Conservation (phyloP, 2,113 vertebrate species). For the Etia nguti region DNA sequence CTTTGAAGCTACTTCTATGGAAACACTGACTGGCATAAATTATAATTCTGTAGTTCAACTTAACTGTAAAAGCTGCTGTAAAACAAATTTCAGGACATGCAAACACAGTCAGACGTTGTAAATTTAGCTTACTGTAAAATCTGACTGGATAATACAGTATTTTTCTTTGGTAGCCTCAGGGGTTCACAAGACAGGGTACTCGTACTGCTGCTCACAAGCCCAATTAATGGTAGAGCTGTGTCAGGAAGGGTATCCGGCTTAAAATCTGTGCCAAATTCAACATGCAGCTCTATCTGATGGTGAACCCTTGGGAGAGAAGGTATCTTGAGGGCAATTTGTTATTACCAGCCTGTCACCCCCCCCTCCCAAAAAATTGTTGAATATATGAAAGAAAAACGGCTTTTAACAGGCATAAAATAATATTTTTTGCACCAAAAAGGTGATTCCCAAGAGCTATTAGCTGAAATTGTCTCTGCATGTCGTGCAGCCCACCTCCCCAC, state of each 20-base stretch:
- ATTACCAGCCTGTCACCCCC: too few species aligned
- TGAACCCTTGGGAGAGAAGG: neutral
- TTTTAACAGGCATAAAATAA: too few species aligned
- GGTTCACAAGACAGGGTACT: fast-evolving
- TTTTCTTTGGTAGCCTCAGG: neutral
- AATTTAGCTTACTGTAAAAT: neutral
- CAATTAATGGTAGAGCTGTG: neutral
- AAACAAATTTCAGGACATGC: neutral
- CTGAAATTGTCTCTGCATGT: neutral
- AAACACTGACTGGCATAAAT: neutral
- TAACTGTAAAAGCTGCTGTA: neutral
- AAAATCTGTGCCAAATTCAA: neutral
- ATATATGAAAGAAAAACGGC: too few species aligned
- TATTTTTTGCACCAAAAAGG: too few species aligned
- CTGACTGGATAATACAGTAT: neutral
- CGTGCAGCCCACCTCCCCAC: too few species aligned
- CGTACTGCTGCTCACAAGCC: neutral
- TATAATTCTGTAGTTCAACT: neutral
- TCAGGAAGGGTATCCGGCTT: neutral
- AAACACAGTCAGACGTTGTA: neutral
- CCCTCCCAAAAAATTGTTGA: too few species aligned
- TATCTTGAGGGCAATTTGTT: too few species aligned
- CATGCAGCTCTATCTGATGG: neutral
- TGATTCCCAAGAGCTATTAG: too few species aligned
- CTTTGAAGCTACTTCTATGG: neutral